Percentiles rank a stretch among this genome's conserved stretches.
Conservation (phyloP, 2,888 invertebrate genomes). For the Lepidochitona cinerea region DNA sequence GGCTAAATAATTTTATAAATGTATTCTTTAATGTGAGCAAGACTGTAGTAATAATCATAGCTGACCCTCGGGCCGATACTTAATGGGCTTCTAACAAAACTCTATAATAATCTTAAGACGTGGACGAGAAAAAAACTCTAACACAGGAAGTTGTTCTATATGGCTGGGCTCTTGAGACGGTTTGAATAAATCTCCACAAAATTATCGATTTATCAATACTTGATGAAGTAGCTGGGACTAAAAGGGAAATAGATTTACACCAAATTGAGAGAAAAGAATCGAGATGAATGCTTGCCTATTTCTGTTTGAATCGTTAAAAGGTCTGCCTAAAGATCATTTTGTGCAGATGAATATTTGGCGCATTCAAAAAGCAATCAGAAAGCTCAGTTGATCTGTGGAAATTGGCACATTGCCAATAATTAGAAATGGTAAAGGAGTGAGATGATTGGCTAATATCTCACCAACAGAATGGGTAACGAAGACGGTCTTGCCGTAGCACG, state of each 20-base stretch:
- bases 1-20: too few species aligned
- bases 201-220: background rate
- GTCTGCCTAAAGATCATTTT: background rate
- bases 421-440: background rate
- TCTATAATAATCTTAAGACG: background rate
- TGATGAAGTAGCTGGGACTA: background rate
- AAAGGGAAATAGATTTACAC: background rate
- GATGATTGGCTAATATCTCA: background rate
- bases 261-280: background rate
- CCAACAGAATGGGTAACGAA: background rate
- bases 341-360: background rate
- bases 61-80: background rate
- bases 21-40: background rate
- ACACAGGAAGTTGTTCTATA: background rate
- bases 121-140: background rate
- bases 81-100: background rate
- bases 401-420: background rate
- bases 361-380: background rate
- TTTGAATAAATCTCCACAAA: background rate
- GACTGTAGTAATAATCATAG: background rate
- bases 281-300: background rate
- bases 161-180: background rate
- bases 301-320: background rate
- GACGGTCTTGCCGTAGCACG: background rate
- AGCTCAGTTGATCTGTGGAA: background rate